A percentile compares a stretch with the other conserved stretches of the same genome.
Conservation (phyloP, 2,113 vertebrate genomes). For the Anguilla japonica region DNA sequence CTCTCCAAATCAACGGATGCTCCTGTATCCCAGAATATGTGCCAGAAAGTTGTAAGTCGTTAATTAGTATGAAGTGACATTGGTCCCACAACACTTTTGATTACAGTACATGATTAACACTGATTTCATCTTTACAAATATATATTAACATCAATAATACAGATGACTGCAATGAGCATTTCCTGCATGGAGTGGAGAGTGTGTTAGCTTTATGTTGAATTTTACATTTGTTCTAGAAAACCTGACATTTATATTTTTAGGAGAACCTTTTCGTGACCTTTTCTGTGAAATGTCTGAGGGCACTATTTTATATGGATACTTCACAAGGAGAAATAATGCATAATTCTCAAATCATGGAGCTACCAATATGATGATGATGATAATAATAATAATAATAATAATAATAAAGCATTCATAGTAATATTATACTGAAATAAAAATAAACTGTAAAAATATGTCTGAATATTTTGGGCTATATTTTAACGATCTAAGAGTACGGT, state of each 20-base stretch:
- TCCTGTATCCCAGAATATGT: not conserved
- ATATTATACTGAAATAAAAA: no score
- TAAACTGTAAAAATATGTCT: no score
- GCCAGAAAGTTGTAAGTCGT: not conserved
- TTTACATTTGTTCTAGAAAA: not conserved
- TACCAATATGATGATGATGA: no score
- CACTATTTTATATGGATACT: not conserved
- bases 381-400: no score
- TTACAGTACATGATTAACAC: not conserved
- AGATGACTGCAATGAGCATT: not conserved
- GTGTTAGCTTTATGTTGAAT: no score
- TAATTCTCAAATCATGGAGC: not conserved
- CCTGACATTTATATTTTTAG: not conserved
- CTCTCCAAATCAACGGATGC: not conserved
- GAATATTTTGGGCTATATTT: no score
- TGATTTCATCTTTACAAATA: not conserved
- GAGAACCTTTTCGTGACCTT: not conserved
- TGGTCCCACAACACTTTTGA: not conserved
- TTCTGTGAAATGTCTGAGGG: not conserved
- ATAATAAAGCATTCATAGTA: no score
- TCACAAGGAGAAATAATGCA: not conserved
- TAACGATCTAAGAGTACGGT: no score
- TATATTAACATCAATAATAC: not conserved
- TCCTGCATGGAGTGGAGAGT: not conserved
- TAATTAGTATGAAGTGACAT: not conserved